Evolutionary conservation across 2,113 vertebrate species (phyloP).

Genomic region (Triplophysa siluroides): DNA sequence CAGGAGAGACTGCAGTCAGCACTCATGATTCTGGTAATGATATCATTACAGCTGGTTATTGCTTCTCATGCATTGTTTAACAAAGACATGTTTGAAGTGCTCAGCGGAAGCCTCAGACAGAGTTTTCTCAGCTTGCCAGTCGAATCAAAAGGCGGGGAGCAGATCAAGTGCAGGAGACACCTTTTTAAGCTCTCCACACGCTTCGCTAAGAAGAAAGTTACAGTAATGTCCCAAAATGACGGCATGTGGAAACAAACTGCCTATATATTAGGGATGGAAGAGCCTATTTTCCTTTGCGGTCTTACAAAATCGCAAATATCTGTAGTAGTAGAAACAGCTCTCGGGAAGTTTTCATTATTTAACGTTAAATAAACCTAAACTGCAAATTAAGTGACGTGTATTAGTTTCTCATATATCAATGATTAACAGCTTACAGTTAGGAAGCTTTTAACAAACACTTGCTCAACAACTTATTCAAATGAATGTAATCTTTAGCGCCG

Average conservation of each 20-base stretch:
- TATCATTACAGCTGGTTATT: slow-evolving; percentile 55
- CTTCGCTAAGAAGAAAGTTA: slow-evolving; percentile 32
- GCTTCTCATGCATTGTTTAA: slow-evolving; percentile 61
- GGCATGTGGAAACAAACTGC: background rate
- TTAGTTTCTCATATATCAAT: too few relatives aligned
- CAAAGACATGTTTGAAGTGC: slow-evolving; percentile 57
- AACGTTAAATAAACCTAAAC: too few relatives aligned
- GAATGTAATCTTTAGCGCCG: too few relatives aligned
- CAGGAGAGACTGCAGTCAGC: slow-evolving; percentile 50
- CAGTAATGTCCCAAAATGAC: slow-evolving; percentile 45
- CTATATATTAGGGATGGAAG: too few relatives aligned
- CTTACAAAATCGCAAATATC: too few relatives aligned
- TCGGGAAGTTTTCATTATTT: too few relatives aligned
- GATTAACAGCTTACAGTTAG: too few relatives aligned
- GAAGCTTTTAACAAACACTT: too few relatives aligned
- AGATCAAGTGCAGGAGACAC: slow-evolving; percentile 52
- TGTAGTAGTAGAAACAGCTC: too few relatives aligned
- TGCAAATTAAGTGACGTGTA: too few relatives aligned
- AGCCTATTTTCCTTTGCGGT: background rate
- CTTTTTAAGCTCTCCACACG: slow-evolving; percentile 35
- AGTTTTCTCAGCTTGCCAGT: slow-evolving; percentile 50
- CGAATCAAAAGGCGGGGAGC: slow-evolving; percentile 41
- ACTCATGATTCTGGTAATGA: slow-evolving; percentile 56
- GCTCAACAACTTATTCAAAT: too few relatives aligned
- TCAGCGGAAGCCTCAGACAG: slow-evolving; percentile 40